Conservation (phyloP, 2,888 invertebrate species). For the Frankliniella fusca region DNA sequence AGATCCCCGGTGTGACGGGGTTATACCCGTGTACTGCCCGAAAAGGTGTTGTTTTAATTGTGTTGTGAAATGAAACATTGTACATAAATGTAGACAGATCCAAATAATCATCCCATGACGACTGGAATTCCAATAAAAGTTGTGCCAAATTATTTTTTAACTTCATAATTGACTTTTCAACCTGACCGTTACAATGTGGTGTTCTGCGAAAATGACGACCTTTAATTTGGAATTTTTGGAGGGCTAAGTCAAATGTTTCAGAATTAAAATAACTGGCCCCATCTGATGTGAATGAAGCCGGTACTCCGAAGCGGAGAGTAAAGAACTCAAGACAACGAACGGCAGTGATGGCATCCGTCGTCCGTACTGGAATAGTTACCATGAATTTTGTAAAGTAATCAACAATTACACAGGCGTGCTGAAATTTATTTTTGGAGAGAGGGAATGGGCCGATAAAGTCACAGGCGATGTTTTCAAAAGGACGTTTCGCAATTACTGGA, state of each 20-base stretch:
- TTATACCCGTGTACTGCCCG: too few relatives aligned
- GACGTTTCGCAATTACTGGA: not conserved
- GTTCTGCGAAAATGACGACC: not conserved
- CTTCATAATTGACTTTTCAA: not conserved
- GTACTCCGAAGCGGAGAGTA: not conserved
- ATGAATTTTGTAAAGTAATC: not conserved
- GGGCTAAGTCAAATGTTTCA: not conserved
- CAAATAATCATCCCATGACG: too few relatives aligned
- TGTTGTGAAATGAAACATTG: too few relatives aligned
- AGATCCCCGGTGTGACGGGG: too few relatives aligned
- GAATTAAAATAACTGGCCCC: not conserved
- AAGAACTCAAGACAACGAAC: not conserved
- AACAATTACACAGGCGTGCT: not conserved
- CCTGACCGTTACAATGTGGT: not conserved
- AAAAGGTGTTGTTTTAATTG: too few relatives aligned
- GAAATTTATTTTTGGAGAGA: not conserved
- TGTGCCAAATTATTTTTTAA: not conserved
- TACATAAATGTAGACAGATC: too few relatives aligned
- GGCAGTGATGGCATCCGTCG: not conserved
- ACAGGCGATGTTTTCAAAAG: not conserved
- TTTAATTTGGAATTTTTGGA: not conserved
- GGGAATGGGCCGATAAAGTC: not conserved
- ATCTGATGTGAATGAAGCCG: not conserved
- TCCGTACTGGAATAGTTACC: accelerated
- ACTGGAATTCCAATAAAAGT: too few relatives aligned